These are phyloP conservation scores for Ceyx cyanopectus DNA, from an alignment of 2,113 vertebrate species.

Conservation along the genomic window DNA sequence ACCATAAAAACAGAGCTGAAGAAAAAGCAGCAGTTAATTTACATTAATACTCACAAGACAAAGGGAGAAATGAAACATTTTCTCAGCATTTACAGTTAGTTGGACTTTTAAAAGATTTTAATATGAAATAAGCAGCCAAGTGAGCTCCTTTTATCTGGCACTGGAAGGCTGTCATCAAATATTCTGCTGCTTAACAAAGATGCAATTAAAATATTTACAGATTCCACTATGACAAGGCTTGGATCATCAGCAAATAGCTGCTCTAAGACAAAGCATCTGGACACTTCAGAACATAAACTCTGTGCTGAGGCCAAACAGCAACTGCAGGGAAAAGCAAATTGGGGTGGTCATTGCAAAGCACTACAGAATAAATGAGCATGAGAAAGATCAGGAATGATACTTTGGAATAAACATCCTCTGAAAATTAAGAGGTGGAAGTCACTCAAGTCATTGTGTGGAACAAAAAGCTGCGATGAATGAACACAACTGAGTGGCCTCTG, in stretches of 20 bases:
- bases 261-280: slow-evolving; percentile 28
- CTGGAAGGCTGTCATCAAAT: not conserved
- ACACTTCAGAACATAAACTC: not conserved
- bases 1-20: not conserved
- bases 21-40: not conserved
- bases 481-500: not conserved
- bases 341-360: not conserved
- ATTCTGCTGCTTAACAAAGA: not conserved
- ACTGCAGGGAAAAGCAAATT: not conserved
- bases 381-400: not conserved
- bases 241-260: not conserved
- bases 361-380: not conserved
- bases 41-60: not conserved
- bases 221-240: not conserved
- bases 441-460: not conserved
- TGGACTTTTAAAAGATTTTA: not conserved
- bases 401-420: slow-evolving; percentile 22
- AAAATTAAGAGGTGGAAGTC: not conserved
- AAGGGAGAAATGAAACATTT: not conserved
- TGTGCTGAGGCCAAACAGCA: not conserved
- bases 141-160: not conserved
- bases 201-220: slow-evolving; percentile 26
- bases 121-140: not conserved
- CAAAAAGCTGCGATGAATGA: not conserved
- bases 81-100: not conserved